A percentile compares a stretch with the other conserved stretches of the same genome.
phyloP scores from a whole-genome alignment of 2,797 vertebrate species.

The Sardinella longiceps region DNA sequence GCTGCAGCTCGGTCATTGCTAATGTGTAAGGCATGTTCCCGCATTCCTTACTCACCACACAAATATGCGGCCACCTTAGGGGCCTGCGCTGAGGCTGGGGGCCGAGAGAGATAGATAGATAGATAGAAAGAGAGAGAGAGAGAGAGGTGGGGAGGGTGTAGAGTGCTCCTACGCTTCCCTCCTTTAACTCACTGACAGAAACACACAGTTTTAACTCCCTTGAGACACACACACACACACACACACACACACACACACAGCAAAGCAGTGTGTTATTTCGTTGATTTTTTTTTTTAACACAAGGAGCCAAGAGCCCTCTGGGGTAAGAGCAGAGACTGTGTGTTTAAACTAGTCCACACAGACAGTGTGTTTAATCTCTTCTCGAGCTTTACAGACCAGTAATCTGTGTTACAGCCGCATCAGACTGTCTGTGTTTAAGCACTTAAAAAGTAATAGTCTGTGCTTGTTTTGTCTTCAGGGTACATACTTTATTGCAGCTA shows the following conservation, averaged over 20 bases:
- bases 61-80: conserved; percentile 83
- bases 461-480: neutral
- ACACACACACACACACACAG: neutral
- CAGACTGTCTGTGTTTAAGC: neutral
- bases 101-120: conserved; percentile 45
- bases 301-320: neutral
- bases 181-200: conserved; percentile 27
- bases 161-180: conserved; percentile 44
- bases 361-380: neutral
- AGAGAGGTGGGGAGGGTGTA: conserved; percentile 13
- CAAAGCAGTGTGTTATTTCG: conserved; percentile 5
- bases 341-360: neutral
- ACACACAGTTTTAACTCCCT: neutral
- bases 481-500: neutral
- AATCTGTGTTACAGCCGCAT: conserved; percentile 15
- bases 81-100: conserved; percentile 59
- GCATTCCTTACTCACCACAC: conserved; percentile 92
- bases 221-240: conserved; percentile 13
- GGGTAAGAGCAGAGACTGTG: neutral
- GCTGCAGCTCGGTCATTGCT: conserved; percentile 83
- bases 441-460: conserved; percentile 2
- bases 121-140: conserved; percentile 47
- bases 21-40: conserved; percentile 91
- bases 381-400: neutral
- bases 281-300: neutral